Evolutionary conservation across 2,797 vertebrate species (phyloP).

Genomic region (Graptemys geographica): DNA sequence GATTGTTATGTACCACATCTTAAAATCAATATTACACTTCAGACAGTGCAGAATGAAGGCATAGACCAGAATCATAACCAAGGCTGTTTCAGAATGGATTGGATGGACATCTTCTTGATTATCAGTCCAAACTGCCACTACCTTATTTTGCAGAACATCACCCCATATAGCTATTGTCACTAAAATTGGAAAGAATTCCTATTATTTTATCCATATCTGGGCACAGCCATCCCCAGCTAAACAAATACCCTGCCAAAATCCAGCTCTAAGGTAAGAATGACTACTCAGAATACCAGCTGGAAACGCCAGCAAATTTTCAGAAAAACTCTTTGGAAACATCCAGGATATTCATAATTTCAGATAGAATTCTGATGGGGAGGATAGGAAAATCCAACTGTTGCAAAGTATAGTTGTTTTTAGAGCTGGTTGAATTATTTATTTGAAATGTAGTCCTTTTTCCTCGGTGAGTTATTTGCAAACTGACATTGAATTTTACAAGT

Average conservation of each 20-base stretch:
- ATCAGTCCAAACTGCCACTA: not conserved
- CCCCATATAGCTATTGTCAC: rapidly evolving
- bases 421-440: not conserved
- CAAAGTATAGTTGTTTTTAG: not conserved
- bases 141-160: not conserved
- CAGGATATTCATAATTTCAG: not conserved
- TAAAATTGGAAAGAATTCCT: not conserved
- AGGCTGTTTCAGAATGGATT: not conserved
- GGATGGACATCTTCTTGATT: not conserved
- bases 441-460: not conserved
- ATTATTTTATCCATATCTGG: not conserved
- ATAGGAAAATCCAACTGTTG: not conserved
- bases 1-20: not conserved
- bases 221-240: not conserved
- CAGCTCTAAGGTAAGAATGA: not conserved
- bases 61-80: not conserved
- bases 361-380: not conserved
- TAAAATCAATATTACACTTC: not conserved
- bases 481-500: not conserved
- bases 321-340: not conserved
- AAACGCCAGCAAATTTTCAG: not conserved
- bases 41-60: not conserved
- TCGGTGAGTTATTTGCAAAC: not conserved
- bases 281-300: not conserved
- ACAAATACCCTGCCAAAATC: not conserved